Base-by-base conservation (phyloP, 53 echinoderm and acorn worm genomes). In the Arbacia lixula region DNA sequence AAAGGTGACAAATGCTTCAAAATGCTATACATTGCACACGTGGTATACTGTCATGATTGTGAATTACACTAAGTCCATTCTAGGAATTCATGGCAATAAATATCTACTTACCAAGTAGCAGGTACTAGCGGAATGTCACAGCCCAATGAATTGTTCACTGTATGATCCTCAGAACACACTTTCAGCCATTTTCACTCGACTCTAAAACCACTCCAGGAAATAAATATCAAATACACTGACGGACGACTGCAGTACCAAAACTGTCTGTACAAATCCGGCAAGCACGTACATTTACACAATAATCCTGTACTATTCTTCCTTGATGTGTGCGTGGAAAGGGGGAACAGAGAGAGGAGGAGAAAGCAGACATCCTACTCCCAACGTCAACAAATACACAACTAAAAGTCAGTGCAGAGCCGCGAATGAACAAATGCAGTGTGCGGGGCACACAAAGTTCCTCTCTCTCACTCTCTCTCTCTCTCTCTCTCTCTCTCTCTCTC, bases 341-440 rank as follows among this genome's bases (percentile, higher is more conserved):
- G n/a, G n/a, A n/a, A n/a, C n/a, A n/a, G 2, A 40, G 5, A 43
- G 27, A 69, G 69, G 41, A n/a, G 41, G 43, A 69, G 42, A 27
- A 35, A 69, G 27, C 69, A 69, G 69, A 42, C 42, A 43, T 69
- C 69, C 43, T 69, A 43, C 69, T 42, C 43, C n/a, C 4, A 69
- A 69, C 69, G 43, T 43, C 69, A 69, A 69, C 43, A 69, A 69
- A 69, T 28, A 69, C 69, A 69, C 11, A 69, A 69, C 69, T 69
- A 69, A 69, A 69, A 27, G 14, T 69, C 43, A 69, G 41, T 30
- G 43, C 8, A 4, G 43, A 42, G 43, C 16, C 16, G 5, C 39
- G 38, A 66, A 43, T 69, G 69, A 69, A 69, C 69, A 67, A 67
- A 35, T 20, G 67, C 39, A 33, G 36, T 37, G 38, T 14, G 6